Base-by-base conservation (phyloP, 2,888 invertebrate species). In the Ectobius pallidus region DNA sequence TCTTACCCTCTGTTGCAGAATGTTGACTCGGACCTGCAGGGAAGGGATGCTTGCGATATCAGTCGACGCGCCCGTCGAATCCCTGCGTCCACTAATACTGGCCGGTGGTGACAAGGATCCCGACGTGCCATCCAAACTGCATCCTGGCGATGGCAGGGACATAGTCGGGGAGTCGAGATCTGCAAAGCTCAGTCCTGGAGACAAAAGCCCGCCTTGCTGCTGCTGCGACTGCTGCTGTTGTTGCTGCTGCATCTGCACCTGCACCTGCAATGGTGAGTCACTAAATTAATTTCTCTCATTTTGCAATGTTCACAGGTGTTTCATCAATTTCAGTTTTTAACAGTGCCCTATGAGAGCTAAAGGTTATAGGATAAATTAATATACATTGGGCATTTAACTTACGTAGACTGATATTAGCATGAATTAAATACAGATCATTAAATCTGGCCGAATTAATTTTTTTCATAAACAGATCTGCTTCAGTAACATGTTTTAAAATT, bases 1-100 rank as follows among this genome's bases (percentile, higher is more conserved):
- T 90, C 93, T 93, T 92, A 95, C 94, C 93, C 93, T 90, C 86
- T 92, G 92, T 84, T 93, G 94, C 83, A 94, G 90, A 85, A 92
- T 73, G 62, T 74, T 72, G 25, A 88, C 87, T 84, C 88, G 86
- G 81, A 89, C 88, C 83, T 89, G 86, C 75, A 84, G 81, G 39
- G 85, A 81, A 67, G 85, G 83, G 18, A 84, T 82, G 79, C 85
- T 86, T 83, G 87, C 86, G 83, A 88, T 86, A 83, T 88, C 86
- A 82, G 85, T 85, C 9, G 52, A 71, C 86, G 86, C 81, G 86
- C 86, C 81, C 81, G 81, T 78, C 72, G 87, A 85, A 84, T 87
- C 83, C 86, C 89, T 85, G 85, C 90, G 85, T 81, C 87, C 84
- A 87, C 89, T 91, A 85, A 90, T 90, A 83, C 89, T 89, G 77